Base-by-base conservation (phyloP, 2,888 invertebrate species). In the Neocrepidodera transversa region DNA sequence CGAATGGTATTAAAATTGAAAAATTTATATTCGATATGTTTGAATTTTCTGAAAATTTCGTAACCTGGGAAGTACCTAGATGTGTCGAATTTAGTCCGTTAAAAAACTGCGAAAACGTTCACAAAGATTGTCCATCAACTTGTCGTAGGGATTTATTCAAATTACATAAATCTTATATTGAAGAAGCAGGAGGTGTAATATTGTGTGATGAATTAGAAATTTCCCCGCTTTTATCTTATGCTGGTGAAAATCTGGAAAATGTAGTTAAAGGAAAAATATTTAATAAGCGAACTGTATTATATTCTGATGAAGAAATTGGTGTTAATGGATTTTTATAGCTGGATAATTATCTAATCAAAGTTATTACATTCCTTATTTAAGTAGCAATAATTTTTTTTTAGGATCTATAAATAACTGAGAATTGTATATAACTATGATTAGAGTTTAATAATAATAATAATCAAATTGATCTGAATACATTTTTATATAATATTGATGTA, bases 11-110 rank as follows among this genome's bases (percentile, higher is more conserved):
- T 65, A 99, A 99, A 82, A 90, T 99, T 81, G 99, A 99, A 76
- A 99, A 98, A 79, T 99, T 99, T 77, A 92, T 99, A 8, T 99
- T 99, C 78, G 99, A 99, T 79, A 97, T 97, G 0, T 98, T 99
- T 75, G 91, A 91, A 72, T 95, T 93, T 79, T 89, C 96, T 1
- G 86, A 92, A 66, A 89, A 89, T 70, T 93, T 98, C 74, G 93
- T 92, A n/a, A 93, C 93, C 7, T 92, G 97, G 87, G 95, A 97
- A 80, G 92, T 93, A 0, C 85, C 90, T 0, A 85, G 98, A 40
- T 89, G 92, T 66, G 90, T 92, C 57, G 99, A 99, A 77, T 99
- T 99, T 76, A 95, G 97, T 68, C 97, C 98, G 0, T 80, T 99
- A 65, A 99, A 99, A 77, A 99, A 99, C 80, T 86, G 92, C 1